Percentiles rank a stretch among this genome's conserved stretches.
These are phyloP conservation scores for Hippocampus mohnikei DNA, from an alignment of 2,113 vertebrate species.

Conservation along the genomic window DNA sequence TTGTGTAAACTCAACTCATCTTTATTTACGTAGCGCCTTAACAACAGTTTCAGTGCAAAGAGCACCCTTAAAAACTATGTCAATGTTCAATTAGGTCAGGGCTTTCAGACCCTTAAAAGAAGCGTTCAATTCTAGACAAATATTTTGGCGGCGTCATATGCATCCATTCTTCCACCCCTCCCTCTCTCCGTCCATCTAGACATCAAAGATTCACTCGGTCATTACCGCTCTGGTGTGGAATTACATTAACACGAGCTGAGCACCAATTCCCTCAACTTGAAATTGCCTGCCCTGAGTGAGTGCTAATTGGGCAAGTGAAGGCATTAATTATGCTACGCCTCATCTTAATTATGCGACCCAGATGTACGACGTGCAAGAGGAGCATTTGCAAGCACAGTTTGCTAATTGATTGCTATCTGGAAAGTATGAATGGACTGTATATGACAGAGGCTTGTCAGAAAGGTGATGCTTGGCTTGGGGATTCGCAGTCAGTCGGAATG, in stretches of 20 bases:
- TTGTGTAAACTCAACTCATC: not conserved
- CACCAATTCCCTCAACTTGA: constrained; percentile 57
- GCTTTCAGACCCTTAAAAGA: not conserved
- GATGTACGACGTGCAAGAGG: constrained; percentile 62
- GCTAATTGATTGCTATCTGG: constrained; percentile 65
- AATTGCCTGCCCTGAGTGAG: constrained; percentile 62
- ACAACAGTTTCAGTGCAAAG: not conserved
- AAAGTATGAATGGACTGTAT: constrained; percentile 24
- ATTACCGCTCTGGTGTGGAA: constrained; percentile 19
- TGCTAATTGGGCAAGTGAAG: constrained; percentile 68
- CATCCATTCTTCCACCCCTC: too few species aligned
- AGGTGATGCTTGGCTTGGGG: constrained; percentile 19
- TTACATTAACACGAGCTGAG: constrained; percentile 55
- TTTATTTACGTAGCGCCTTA: too few species aligned
- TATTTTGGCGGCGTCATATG: too few species aligned
- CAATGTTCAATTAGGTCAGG: not conserved
- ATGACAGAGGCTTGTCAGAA: constrained; percentile 22
- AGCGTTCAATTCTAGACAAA: too few species aligned
- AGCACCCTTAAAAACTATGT: not conserved
- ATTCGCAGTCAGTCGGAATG: not conserved
- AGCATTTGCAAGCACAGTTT: constrained; percentile 67
- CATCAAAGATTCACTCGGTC: not conserved
- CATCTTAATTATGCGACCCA: constrained; percentile 72
- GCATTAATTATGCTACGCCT: constrained; percentile 74
- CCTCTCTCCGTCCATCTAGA: not conserved